Evolutionary conservation across 2,113 vertebrate species (phyloP).

Genomic region (Microcebus jonahi): DNA sequence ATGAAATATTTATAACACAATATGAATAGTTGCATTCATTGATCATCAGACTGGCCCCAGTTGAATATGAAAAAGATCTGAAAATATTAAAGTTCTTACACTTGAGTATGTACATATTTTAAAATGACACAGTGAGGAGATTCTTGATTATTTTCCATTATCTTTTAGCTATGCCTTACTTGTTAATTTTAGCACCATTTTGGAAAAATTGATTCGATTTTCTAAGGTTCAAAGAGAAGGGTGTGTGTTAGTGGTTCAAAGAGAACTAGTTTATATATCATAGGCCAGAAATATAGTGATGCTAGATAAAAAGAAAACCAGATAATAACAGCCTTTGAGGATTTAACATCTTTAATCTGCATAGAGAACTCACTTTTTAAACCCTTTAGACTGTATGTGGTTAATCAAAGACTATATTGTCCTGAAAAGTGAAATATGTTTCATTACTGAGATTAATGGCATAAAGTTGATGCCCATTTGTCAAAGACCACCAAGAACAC

Average conservation of each 20-base stretch:
- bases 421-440: not conserved
- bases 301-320: not conserved
- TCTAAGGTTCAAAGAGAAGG: not conserved
- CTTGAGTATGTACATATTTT: not conserved
- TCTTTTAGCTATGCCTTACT: not conserved
- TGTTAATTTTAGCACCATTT: not conserved
- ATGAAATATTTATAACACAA: not conserved
- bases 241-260: not conserved
- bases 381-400: not conserved
- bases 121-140: not conserved
- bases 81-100: not conserved
- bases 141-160: not conserved
- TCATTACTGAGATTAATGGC: not conserved
- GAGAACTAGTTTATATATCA: not conserved
- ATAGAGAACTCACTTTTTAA: not conserved
- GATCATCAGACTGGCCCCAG: not conserved
- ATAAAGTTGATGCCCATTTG: not conserved
- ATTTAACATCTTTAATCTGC: not conserved
- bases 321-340: not conserved
- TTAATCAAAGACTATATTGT: not conserved
- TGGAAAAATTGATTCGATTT: not conserved
- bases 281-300: not conserved
- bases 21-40: not conserved
- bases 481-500: not conserved
- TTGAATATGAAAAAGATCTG: not conserved